These are phyloP conservation scores for Cydia pomonella DNA, from an alignment of 1,140 invertebrate genomes.

Conservation along the genomic window DNA sequence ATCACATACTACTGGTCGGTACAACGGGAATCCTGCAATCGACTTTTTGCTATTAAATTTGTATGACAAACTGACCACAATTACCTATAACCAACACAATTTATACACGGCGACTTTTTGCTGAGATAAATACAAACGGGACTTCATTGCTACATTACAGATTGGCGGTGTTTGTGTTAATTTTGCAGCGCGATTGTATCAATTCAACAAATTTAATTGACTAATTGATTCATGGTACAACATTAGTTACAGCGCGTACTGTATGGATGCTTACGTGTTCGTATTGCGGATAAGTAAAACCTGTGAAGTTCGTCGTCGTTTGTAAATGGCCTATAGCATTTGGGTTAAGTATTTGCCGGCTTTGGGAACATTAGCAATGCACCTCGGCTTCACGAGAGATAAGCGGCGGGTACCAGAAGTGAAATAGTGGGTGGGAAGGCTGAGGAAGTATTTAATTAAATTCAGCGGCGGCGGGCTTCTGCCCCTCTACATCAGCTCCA, in stretches of 20 bases:
- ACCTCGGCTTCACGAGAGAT: slow-evolving; percentile 42
- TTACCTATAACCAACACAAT: neutral
- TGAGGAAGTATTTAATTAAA: slow-evolving; percentile 79
- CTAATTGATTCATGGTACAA: too few species aligned
- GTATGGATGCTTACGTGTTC: too few species aligned
- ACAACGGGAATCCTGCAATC: slow-evolving; percentile 48
- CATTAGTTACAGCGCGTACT: too few species aligned
- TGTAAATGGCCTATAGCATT: neutral
- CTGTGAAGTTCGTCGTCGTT: neutral
- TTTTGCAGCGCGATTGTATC: too few species aligned
- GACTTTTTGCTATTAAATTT: slow-evolving; percentile 51
- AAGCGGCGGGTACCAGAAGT: slow-evolving; percentile 53
- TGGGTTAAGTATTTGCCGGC: slow-evolving; percentile 31
- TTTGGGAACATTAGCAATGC: slow-evolving; percentile 42
- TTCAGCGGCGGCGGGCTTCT: slow-evolving; percentile 56
- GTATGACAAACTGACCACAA: slow-evolving; percentile 41
- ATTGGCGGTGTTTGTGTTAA: too few species aligned
- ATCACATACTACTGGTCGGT: slow-evolving; percentile 62
- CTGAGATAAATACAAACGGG: too few species aligned
- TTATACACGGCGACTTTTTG: too few species aligned
- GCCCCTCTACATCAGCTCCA: slow-evolving; percentile 61
- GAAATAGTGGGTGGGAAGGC: slow-evolving; percentile 64
- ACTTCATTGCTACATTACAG: too few species aligned
- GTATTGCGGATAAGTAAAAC: too few species aligned
- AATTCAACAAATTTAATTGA: too few species aligned